Evolutionary conservation across 1,140 invertebrate species (phyloP), one percentile per base, ranked within the genome.

Genomic region (Octopus bimaculoides): DNA sequence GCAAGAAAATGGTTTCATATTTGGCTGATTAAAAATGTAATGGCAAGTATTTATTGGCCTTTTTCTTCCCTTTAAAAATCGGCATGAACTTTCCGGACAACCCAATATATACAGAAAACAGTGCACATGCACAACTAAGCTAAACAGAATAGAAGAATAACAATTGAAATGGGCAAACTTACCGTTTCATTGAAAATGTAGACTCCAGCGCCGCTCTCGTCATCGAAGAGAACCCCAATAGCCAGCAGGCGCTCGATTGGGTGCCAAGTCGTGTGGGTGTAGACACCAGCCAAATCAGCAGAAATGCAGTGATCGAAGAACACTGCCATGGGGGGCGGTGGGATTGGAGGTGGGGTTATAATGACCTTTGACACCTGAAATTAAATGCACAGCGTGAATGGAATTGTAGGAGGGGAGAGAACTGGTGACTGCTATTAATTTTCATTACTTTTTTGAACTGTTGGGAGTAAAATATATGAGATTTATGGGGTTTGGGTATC

Each of bases 121-220:
- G 52, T n/a, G 61, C 14, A 82, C 17, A 17, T 12, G 17, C 6
- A 26, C 26, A 53, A 20, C 12, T 17, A 66, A 77, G 17, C 26
- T 55, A 77, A 69, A 5, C 20, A 69, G 7, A 6, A 54, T 12
- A 5, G 71, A 78, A 26, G 17, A 14, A 56, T 14, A 0, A 54
- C 41, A 20, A 53, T 10, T 10, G 61, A 52, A 71, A 14, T 75
- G 26, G 54, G 17, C 52, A 77, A 76, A 80, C 91, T 90, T 91
- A 95, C 95, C 88, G 93, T 92, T 91, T 97, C 96, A 87, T 96
- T 94, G 87, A 96, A 97, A 81, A 98, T 93, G 78, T 93, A 95
- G 3, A 97, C 94, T 82, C 94, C 94, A 81, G 96, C 96, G 54
- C 96, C 96, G 86, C 93, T 94, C 80, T 96, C 95, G 89, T 96